Evolutionary conservation across 2,797 vertebrate species (phyloP), one percentile per base, ranked within the genome.

Genomic region (Micromesistius poutassou): DNA sequence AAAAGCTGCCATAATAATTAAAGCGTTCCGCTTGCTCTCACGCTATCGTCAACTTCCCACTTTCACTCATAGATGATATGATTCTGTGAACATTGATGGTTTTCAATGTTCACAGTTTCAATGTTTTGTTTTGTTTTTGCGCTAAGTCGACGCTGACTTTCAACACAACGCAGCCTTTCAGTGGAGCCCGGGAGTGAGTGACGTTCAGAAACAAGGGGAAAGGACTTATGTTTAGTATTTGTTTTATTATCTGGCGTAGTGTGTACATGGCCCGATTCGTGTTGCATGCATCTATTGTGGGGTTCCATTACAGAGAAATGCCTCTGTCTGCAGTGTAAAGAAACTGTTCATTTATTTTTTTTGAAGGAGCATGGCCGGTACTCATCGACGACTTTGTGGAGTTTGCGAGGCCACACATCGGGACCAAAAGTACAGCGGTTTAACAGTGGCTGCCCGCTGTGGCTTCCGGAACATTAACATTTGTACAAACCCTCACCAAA

Each of bases 371-470:
- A 50, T 99, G 97, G 97, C 97, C 97, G 72, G 97, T 99, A 89
- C 97, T 99, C 84, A 98, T 99, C 79, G 97, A 99, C 82, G 97
- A 98, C 93, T 99, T 99, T 96, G 97, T 99, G 94, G 97, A 98
- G 95, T 99, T 98, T 96, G 97, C 97, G 93, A 96, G 97, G 91
- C 96, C 96, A 89, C 96, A 97, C 94, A 96, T 99, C 84, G 96
- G 97, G 91, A 97, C 96, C 94, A 97, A 96, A 95, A 98, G 97
- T 93, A 97, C 97, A 75, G 96, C 96, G 83, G 97, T 98, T 93
- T 98, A 96, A 95, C 88, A 91, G 38, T 92, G 93, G 89, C 81
- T 77, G 92, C 90, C 92, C 93, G 89, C 81, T 77, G 92, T 89
- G 93, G 90, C 77, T 22, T 36, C 76, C 77, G 79, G 81, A 86